Evolutionary conservation across 2,113 vertebrate genomes (phyloP).

Genomic region (Vulpes vulpes): DNA sequence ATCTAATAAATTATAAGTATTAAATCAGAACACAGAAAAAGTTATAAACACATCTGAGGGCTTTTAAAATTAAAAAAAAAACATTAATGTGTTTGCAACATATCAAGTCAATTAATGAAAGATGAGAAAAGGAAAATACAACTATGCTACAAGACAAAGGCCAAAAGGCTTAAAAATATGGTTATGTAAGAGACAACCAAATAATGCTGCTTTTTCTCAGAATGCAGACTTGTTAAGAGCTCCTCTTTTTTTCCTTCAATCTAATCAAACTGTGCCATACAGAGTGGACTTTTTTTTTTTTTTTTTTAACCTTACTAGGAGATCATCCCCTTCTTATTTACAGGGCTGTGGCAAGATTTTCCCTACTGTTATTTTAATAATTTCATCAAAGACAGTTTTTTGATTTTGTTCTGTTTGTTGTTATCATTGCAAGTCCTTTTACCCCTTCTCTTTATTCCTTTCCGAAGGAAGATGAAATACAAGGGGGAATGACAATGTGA

Average conservation of each 20-base stretch:
- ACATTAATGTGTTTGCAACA: constrained; percentile 16
- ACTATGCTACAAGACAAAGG: neutral
- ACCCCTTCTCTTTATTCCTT: neutral
- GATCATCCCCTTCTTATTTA: neutral
- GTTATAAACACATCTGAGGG: constrained; percentile 22
- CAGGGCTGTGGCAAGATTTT: neutral
- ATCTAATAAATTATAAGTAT: constrained; percentile 43
- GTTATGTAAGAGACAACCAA: neutral
- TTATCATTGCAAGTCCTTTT: neutral
- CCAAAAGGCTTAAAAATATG: neutral
- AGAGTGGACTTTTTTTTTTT: neutral
- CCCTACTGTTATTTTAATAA: neutral
- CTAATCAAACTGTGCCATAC: neutral
- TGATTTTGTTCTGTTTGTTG: neutral
- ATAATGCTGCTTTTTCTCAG: neutral
- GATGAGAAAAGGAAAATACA: neutral
- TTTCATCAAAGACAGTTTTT: neutral
- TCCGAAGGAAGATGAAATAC: neutral
- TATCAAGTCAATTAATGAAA: constrained; percentile 46
- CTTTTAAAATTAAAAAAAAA: constrained; percentile 63
- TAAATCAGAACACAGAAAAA: constrained; percentile 46
- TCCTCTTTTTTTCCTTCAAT: neutral
- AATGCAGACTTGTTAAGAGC: neutral
- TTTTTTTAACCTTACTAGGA: neutral
- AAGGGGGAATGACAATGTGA: neutral